Evolutionary conservation across 2,113 vertebrate species (phyloP).

Genomic region (Heterotis niloticus): DNA sequence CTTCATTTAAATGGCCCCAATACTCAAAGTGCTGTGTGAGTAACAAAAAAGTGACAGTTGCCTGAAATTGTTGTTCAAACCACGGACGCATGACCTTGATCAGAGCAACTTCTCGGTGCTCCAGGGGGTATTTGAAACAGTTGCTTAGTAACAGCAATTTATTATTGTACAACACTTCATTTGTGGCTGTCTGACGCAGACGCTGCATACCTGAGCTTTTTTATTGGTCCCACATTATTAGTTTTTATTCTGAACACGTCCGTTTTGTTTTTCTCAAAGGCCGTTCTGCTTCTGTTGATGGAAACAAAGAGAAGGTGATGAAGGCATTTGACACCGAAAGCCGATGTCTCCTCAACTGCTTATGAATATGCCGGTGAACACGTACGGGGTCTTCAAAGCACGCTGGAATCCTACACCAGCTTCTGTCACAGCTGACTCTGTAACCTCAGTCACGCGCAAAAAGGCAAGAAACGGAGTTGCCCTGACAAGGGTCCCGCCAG

Average conservation of each 20-base stretch:
- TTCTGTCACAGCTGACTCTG: not conserved
- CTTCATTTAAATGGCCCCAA: slow-evolving; percentile 2
- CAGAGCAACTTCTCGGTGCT: not conserved
- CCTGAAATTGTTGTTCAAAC: not conserved
- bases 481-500: not conserved
- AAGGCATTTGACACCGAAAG: not conserved
- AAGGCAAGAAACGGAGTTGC: not conserved
- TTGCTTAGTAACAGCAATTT: not conserved
- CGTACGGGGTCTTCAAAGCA: slow-evolving; percentile 28
- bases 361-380: not conserved
- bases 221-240: slow-evolving; percentile 88
- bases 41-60: slow-evolving; percentile 11
- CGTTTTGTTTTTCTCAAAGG: slow-evolving; percentile 91
- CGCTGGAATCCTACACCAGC: slow-evolving; percentile 34
- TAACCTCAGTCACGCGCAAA: not conserved
- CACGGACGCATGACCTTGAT: not conserved
- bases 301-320: slow-evolving; percentile 27
- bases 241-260: slow-evolving; percentile 96
- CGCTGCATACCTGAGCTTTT: slow-evolving; percentile 81
- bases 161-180: not conserved
- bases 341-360: not conserved
- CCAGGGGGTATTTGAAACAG: not conserved
- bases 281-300: slow-evolving; percentile 81
- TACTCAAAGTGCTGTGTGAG: not conserved
- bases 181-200: not conserved